Percentiles rank a stretch among this genome's conserved stretches.
Evolutionary conservation across 1,140 invertebrate species (phyloP).

Genomic region (Chrysomallon squamiferum): DNA sequence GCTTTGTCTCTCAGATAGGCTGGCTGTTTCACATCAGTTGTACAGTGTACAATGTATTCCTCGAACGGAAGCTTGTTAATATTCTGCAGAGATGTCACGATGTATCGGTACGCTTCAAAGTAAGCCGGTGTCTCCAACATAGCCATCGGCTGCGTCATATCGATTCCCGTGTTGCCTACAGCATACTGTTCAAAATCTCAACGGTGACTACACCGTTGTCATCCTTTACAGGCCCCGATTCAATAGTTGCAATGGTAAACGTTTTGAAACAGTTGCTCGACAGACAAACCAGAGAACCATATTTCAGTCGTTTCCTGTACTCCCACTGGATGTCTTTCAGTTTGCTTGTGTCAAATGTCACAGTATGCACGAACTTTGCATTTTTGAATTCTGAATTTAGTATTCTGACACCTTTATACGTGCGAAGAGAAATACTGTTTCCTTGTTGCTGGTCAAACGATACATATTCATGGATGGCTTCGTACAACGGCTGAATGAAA

Average conservation of each 20-base stretch:
- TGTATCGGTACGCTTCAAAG: too few relatives aligned
- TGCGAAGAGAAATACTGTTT: constrained; percentile 6
- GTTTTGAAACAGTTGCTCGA: constrained; percentile 72
- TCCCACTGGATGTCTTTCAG: constrained; percentile 46
- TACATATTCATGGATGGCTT: constrained; percentile 52
- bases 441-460: not conserved
- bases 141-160: too few relatives aligned
- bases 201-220: too few relatives aligned
- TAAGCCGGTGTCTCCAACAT: too few relatives aligned
- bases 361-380: constrained; percentile 8
- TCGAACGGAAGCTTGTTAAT: too few relatives aligned
- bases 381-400: not conserved
- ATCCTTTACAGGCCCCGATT: too few relatives aligned
- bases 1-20: too few relatives aligned
- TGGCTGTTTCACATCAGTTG: too few relatives aligned
- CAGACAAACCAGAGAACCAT: constrained; percentile 74
- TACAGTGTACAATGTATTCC: too few relatives aligned
- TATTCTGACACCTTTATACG: constrained; percentile 15
- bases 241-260: constrained; percentile 72
- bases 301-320: constrained; percentile 70
- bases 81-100: too few relatives aligned
- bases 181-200: too few relatives aligned
- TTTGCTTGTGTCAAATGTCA: constrained; percentile 33
- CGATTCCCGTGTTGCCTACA: too few relatives aligned
- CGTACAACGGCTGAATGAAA: constrained; percentile 59